Evolutionary conservation across 2,888 invertebrate genomes (phyloP), one percentile per base, ranked within the genome.

Genomic region (Pandemis corylana): DNA sequence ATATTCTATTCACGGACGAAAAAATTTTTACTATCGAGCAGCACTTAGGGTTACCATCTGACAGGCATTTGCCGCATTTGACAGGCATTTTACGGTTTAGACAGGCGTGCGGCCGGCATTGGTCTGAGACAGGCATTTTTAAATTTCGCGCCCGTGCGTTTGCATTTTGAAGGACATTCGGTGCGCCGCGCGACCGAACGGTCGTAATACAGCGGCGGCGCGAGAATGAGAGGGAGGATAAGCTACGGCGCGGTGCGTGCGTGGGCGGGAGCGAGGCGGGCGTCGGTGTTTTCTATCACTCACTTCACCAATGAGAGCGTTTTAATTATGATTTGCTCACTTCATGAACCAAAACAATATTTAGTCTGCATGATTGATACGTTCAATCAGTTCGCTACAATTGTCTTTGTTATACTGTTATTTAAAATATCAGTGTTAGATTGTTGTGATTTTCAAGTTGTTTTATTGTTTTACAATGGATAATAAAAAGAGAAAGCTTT

Each of bases 401-500:
- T 41, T 15, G 62, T 62, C 62, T 62, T 62, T 62, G 62, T 62
- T 62, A 62, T 28, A 62, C 62, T 62, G 15, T 62, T 28, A 62
- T 62, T 62, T 62, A 62, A 62, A 62, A 62, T 62, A 62, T 62
- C 62, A 28, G 28, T 62, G 62, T 62, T 62, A 62, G 62, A 62
- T 62, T 62, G 62, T 62, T 62, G 62, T 62, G 46, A 46, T 46
- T 46, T 46, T 65, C 42, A 65, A 46, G 49, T 41, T 42, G 42
- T 65, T 65, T 65, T 65, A 46, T 65, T 65, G 65, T 65, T 42
- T 65, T 42, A 46, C 65, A 65, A 65, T 65, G 65, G 65, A 65
- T 46, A 65, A 65, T 42, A 65, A 65, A 46, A 65, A 46, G 49
- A 65, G 49, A 46, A 65, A 46, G 65, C 46, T 46, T 46, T 46